Evolutionary conservation across 2,888 invertebrate species (phyloP).

Genomic region (Perithous albicinctus): DNA sequence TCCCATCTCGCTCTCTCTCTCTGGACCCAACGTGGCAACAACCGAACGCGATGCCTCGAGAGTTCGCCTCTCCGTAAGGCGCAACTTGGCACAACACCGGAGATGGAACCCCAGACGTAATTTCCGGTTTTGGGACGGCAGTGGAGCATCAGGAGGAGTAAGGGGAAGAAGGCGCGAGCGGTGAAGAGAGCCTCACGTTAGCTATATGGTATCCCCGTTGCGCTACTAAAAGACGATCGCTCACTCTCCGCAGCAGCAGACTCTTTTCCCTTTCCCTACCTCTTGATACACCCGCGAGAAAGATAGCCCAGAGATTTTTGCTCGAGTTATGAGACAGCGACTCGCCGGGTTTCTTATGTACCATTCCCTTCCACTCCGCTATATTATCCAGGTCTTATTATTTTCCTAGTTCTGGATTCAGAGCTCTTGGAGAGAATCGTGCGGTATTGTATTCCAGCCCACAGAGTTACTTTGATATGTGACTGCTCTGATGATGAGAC

Average conservation of each 20-base stretch:
- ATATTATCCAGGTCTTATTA: constrained; percentile 52
- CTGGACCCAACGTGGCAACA: constrained; percentile 37
- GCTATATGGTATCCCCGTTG: constrained; percentile 71
- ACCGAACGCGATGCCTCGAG: constrained; percentile 37
- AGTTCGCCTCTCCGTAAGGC: constrained; percentile 72
- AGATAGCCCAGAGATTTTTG: constrained; percentile 75
- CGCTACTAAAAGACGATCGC: constrained; percentile 82
- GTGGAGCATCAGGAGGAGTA: background rate
- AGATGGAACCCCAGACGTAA: constrained; percentile 84
- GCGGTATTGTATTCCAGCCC: background rate
- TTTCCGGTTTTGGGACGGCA: constrained; percentile 80
- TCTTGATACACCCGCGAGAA: constrained; percentile 62
- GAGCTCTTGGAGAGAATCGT: constrained; percentile 13
- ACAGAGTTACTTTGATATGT: constrained; percentile 12
- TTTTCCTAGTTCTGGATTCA: constrained; percentile 46
- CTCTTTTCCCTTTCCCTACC: constrained; percentile 24
- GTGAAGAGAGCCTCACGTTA: constrained; percentile 75
- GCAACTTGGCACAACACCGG: constrained; percentile 83
- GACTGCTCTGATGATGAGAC: constrained; percentile 27
- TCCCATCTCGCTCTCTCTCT: constrained; percentile 52
- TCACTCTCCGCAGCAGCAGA: constrained; percentile 66
- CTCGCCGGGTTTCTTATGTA: constrained; percentile 35
- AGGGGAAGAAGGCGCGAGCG: constrained; percentile 37
- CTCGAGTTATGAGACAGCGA: constrained; percentile 67
- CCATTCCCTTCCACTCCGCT: constrained; percentile 34